Evolutionary conservation across 2,797 vertebrate species (phyloP).

Genomic region (Esox lucius): DNA sequence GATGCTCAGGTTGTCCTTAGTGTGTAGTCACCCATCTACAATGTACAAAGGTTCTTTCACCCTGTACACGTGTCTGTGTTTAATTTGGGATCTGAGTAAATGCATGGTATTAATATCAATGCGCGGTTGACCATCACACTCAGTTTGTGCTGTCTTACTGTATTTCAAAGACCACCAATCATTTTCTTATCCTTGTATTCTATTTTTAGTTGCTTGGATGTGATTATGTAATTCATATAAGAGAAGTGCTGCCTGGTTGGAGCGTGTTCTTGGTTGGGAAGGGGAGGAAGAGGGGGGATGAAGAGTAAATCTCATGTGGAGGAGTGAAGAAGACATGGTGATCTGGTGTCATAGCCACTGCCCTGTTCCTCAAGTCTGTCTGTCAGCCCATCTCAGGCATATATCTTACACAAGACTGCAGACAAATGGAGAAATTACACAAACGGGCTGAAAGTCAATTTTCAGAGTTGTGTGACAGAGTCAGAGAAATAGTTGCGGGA

Average conservation of each 20-base stretch:
- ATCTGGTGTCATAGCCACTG: not conserved
- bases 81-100: not conserved
- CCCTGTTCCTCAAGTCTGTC: constrained; percentile 4
- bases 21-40: not conserved
- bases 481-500: constrained; percentile 1
- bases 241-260: constrained; percentile 59
- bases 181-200: constrained; percentile 51
- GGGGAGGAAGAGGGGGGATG: constrained; percentile 22
- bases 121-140: not conserved
- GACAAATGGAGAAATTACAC: constrained; percentile 30
- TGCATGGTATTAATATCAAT: not conserved
- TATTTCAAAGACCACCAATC: constrained; percentile 57
- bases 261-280: constrained; percentile 38
- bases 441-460: constrained; percentile 28
- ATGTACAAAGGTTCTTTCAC: not conserved
- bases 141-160: not conserved
- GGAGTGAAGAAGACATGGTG: not conserved
- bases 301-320: constrained; percentile 18
- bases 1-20: too few species aligned
- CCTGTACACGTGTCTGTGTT: not conserved
- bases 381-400: constrained; percentile 25
- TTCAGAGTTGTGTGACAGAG: constrained; percentile 30
- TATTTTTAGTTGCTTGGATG: constrained; percentile 71
- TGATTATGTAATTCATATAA: constrained; percentile 74
- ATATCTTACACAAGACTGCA: constrained; percentile 29